Base-by-base conservation (phyloP, 2,888 invertebrate genomes). In the Plagodis pulveraria region DNA sequence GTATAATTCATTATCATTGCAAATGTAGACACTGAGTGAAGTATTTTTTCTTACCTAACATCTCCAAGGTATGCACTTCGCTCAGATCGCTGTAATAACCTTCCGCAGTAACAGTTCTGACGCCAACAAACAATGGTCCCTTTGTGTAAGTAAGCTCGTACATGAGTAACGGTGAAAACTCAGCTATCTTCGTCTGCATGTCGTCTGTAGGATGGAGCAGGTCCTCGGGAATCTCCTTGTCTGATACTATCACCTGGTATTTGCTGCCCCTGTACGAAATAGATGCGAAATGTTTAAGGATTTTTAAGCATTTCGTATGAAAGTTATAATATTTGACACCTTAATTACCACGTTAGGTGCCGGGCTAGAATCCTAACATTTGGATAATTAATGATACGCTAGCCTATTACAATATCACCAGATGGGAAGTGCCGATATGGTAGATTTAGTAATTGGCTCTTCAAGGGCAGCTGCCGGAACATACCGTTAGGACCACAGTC, bases 191-290 rank as follows among this genome's bases (percentile, higher is more conserved):
- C 0, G 89, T 70, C 47, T 73, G 76, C 79, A 87, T 86, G n/a
- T 82, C 83, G 0, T 72, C 88, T 0, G 77, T 81, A 0, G 87
- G 73, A n/a, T 87, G 81, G 0, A 91, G 62, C 57, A 93, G 59
- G 73, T 93, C 83, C 54, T 93, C 86, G 0, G 93, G 86, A 5
- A 92, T 89, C 75, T 94, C 93, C 50, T 87, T 86, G 32, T 86
- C 79, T 0, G 94, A 94, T 0, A 97, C 93, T 60, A 96, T 86
- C 10, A 97, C 89, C 81, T 96, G 95, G 77, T 95, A 97, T 61
- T 92, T 81, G 6, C 64, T 12, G 63, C 78, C 72, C 40, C 91
- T 91, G 77, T 5, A 61, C 58, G 22, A 45, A 42, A 8, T 0
- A 40, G 10, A 40, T 22, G 22, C 22, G 22, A 40, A 40, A 40